A percentile compares a stretch with the other conserved stretches of the same genome.
Evolutionary conservation across 2,888 invertebrate genomes (phyloP).

Genomic region (Himalopsyche anomala): DNA sequence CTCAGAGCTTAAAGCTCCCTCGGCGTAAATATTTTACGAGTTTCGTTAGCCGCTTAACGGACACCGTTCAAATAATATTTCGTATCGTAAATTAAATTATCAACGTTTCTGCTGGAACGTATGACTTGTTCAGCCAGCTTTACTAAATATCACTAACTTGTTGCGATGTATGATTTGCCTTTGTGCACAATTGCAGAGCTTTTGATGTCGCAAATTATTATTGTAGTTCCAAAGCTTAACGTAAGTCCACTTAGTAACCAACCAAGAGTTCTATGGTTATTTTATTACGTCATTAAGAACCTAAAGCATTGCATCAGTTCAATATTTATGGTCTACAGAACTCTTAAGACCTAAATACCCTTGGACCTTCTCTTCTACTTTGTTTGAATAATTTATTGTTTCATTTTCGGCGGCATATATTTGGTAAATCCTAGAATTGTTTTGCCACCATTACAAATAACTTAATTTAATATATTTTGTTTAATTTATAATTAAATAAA

Average conservation of each 20-base stretch:
- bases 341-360: too few species aligned
- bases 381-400: too few species aligned
- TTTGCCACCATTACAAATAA: too few species aligned
- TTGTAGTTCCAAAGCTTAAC: not conserved
- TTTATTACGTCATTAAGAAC: too few species aligned
- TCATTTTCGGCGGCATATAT: too few species aligned
- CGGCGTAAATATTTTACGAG: constrained; percentile 61
- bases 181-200: not conserved
- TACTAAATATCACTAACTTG: not conserved
- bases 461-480: too few species aligned
- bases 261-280: too few species aligned
- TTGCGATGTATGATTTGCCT: constrained; percentile 7
- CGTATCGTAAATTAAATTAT: constrained; percentile 59
- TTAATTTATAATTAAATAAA: too few species aligned
- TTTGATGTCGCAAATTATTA: constrained; percentile 12
- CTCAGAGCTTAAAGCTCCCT: constrained; percentile 49
- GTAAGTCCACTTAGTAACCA: not conserved
- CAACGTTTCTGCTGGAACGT: constrained; percentile 26
- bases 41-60: constrained; percentile 62
- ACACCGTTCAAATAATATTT: constrained; percentile 57
- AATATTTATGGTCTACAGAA: too few species aligned
- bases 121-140: not conserved
- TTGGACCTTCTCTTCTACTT: too few species aligned
- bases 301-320: too few species aligned
- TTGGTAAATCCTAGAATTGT: too few species aligned